Percentiles rank a stretch among this genome's conserved stretches.
Conservation (phyloP, 2,888 invertebrate genomes). For the Entomobrya proxima region DNA sequence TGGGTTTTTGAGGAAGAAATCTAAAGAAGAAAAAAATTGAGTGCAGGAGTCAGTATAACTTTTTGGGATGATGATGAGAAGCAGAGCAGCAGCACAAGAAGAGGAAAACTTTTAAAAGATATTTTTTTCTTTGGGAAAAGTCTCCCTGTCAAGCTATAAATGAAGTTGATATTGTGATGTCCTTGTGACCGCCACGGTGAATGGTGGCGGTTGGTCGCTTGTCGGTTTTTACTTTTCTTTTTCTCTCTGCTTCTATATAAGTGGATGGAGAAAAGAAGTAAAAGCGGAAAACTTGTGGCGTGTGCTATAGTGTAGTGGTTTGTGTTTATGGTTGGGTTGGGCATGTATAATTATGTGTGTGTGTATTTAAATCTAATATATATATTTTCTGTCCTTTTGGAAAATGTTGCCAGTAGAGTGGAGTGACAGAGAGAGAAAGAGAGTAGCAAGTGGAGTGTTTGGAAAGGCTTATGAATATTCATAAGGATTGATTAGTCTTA, state of each 20-base stretch:
- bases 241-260: constrained; percentile 8
- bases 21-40: constrained; percentile 10
- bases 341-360: background rate
- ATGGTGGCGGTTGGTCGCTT: constrained; percentile 24
- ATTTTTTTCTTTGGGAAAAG: constrained; percentile 54
- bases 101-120: constrained; percentile 67
- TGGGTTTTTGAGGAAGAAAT: constrained; percentile 48
- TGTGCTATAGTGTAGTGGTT: constrained; percentile 19
- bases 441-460: constrained; percentile 7
- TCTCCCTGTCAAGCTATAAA: constrained; percentile 63
- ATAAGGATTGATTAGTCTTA: constrained; percentile 69
- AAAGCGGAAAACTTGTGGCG: background rate
- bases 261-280: constrained; percentile 21
- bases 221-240: constrained; percentile 32
- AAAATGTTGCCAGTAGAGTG: constrained; percentile 40
- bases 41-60: constrained; percentile 19
- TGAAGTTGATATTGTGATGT: constrained; percentile 68
- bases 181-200: constrained; percentile 60
- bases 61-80: background rate
- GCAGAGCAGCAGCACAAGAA: background rate
- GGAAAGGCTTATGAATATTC: constrained; percentile 66
- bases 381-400: constrained; percentile 12
- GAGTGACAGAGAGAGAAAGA: background rate
- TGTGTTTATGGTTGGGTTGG: too few species aligned
- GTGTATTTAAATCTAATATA: constrained; percentile 34